phyloP scores from a whole-genome alignment of 2,797 vertebrate species.

The Eutrigla gurnardus region DNA sequence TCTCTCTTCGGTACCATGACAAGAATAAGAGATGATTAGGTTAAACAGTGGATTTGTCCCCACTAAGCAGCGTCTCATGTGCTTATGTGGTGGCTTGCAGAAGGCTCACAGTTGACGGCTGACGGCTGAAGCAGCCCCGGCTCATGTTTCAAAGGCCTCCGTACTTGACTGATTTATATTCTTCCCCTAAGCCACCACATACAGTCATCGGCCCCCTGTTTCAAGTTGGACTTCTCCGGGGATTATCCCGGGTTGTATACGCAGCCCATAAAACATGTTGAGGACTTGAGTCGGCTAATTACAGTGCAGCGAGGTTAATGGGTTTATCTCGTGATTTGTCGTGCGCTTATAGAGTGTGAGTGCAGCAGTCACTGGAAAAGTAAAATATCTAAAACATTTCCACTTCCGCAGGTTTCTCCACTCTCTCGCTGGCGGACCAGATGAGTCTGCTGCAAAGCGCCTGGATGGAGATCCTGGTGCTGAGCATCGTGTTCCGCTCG shows the following conservation, averaged over 20 bases:
- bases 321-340: conserved; percentile 37
- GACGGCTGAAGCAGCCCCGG: conserved; percentile 54
- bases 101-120: conserved; percentile 38
- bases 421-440: conserved; percentile 93
- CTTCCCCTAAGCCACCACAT: conserved; percentile 66
- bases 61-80: conserved; percentile 34
- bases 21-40: conserved; percentile 5
- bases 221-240: conserved; percentile 68
- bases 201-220: conserved; percentile 62
- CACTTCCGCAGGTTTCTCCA: conserved; percentile 88
- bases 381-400: conserved; percentile 7
- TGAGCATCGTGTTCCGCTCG: conserved; percentile 94
- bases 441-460: conserved; percentile 96
- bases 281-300: conserved; percentile 41
- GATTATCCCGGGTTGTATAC: conserved; percentile 59
- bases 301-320: conserved; percentile 55
- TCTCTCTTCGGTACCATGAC: background rate
- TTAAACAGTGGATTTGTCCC: conserved; percentile 48
- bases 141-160: conserved; percentile 79
- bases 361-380: conserved; percentile 3
- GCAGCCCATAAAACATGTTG: conserved; percentile 64
- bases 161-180: conserved; percentile 76
- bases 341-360: conserved; percentile 15
- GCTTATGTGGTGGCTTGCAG: conserved; percentile 27
- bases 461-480: conserved; percentile 97